Evolutionary conservation across 23 tunicate species (phyloP).

Genomic region (Aplidium turbinatum): DNA sequence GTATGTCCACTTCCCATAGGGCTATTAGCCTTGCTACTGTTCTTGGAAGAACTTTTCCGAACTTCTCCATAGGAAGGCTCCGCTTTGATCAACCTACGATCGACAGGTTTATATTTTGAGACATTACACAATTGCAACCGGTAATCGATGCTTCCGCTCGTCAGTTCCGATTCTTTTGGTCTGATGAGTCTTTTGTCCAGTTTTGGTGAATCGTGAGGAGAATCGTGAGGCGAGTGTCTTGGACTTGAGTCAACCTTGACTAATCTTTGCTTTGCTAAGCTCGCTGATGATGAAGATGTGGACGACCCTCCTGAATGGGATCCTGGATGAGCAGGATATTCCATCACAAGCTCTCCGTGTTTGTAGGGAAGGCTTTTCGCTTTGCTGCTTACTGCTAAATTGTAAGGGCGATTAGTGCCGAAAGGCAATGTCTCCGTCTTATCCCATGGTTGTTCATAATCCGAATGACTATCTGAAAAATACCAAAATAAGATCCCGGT

Average conservation of each 20-base stretch:
- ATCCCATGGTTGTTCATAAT: constrained; percentile 95
- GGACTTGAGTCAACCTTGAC: constrained; percentile 53
- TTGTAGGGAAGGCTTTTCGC: background rate
- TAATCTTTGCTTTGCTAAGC: constrained; percentile 51
- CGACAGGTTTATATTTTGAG: constrained; percentile 35
- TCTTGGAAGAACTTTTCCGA: constrained; percentile 32
- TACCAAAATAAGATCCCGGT: background rate
- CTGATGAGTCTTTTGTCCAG: constrained; percentile 68
- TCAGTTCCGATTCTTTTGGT: constrained; percentile 34
- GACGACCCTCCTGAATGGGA: constrained; percentile 51
- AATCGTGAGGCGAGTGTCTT: constrained; percentile 31
- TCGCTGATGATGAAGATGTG: constrained; percentile 59
- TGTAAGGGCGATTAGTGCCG: background rate
- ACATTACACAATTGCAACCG: constrained; percentile 24
- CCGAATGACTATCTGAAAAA: constrained; percentile 19
- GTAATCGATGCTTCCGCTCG: constrained; percentile 23
- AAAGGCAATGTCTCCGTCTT: constrained; percentile 51
- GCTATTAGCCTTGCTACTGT: constrained; percentile 56
- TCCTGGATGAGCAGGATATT: constrained; percentile 3
- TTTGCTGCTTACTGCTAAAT: background rate
- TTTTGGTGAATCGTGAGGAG: constrained; percentile 64
- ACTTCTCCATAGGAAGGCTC: constrained; percentile 79
- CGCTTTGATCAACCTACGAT: constrained; percentile 74
- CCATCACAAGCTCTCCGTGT: constrained; percentile 17
- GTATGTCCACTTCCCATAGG: constrained; percentile 66